Base-by-base conservation (phyloP, 92 coral and sea anemone genomes). In the Epizoanthus fatuus region DNA sequence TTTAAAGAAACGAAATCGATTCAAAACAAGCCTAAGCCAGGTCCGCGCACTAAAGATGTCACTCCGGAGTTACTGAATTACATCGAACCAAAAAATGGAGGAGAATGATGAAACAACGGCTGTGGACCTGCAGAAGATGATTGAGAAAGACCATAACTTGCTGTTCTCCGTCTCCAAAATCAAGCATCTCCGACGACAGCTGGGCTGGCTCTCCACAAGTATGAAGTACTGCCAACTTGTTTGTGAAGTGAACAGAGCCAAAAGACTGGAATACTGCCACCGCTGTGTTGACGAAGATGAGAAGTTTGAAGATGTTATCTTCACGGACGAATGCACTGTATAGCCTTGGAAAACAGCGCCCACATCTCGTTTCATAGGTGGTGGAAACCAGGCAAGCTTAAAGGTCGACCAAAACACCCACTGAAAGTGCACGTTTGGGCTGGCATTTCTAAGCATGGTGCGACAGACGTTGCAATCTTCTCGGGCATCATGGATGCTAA, bases 221-320 rank as follows among this genome's bases (percentile, higher is more conserved):
- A 78, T 86, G 6, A 90, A 93, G 69, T 93, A 93, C 74, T 90
- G 92, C 82, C 90, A 87, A 69, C 69, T 93, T 51, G 84, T 86
- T 32, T 37, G 91, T 56, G 96, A 88, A 71, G 80, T 71, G 7
- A 91, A 91, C 72, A 73, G 88, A 7, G 74, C 58, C 29, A 87
- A 84, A 45, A 37, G 84, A 45, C 73, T 63, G 0, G 74, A 79
- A 54, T 79, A 37, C 58, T 79, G 84, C 57, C 84, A 63, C 68
- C 53, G 51, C 35, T 79, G 84, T 63, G 22, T 47, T 10, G 84
- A 57, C 11, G 40, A 70, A 15, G 19, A 25, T 0, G 84, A 75
- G 39, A 72, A 45, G 5, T 74, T 85, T 44, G 64, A 85, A 10
- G 75, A 84, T 42, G 83, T 84, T 7, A 62, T 84, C 17, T 74